phyloP scores from a whole-genome alignment of 1,140 invertebrate genomes.

The Drosophila varians region DNA sequence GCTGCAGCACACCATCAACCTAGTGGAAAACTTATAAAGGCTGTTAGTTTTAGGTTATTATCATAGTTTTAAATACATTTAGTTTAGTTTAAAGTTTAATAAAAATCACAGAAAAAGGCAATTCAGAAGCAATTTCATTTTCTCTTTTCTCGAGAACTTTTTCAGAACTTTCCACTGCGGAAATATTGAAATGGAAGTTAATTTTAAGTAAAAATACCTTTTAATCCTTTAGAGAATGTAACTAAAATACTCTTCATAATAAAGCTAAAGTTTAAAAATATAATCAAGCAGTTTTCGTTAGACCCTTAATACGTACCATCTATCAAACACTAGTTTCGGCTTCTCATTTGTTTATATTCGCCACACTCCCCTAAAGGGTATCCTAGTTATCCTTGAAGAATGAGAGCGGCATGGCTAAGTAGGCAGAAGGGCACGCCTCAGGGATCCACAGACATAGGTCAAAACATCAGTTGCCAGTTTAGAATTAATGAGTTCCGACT shows the following conservation, averaged over 20 bases:
- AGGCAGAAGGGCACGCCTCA: slow-evolving; percentile 54
- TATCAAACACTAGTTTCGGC: not conserved
- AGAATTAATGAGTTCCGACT: slow-evolving; percentile 80
- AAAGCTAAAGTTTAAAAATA: not conserved
- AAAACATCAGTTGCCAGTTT: slow-evolving; percentile 55
- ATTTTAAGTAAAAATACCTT: not conserved
- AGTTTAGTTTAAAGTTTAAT: slow-evolving; percentile 2
- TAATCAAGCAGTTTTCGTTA: not conserved
- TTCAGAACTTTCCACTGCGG: not conserved
- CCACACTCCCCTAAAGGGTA: slow-evolving; percentile 29
- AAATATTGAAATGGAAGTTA: not conserved
- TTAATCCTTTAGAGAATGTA: no score
- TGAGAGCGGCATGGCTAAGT: slow-evolving; percentile 16
- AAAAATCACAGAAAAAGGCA: not conserved
- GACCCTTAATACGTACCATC: not conserved
- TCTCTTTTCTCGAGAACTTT: not conserved
- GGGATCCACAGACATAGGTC: slow-evolving; percentile 32
- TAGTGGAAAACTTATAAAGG: slow-evolving; percentile 74
- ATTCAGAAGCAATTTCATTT: not conserved
- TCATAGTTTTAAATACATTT: slow-evolving; percentile 20
- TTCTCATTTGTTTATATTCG: slow-evolving; percentile 28
- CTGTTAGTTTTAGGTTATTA: slow-evolving; percentile 58
- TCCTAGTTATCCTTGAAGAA: slow-evolving; percentile 40
- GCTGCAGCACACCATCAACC: slow-evolving; percentile 53
- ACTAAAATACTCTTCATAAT: no score